Conservation (phyloP, 2,797 vertebrate species). For the Fistularia commersonii region DNA sequence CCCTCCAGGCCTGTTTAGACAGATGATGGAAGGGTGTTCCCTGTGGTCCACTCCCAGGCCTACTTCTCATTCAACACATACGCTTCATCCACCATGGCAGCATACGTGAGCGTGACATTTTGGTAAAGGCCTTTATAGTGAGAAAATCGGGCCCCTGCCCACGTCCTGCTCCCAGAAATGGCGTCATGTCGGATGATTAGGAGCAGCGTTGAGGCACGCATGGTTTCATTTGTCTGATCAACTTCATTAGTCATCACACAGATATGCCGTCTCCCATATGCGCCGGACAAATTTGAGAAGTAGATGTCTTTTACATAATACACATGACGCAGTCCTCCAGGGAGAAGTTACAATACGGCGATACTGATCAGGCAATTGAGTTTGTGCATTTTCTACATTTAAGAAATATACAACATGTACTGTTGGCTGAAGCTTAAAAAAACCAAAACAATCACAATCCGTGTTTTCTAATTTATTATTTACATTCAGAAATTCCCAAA, state of each 20-base stretch:
- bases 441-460: too few relatives aligned
- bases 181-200: constrained; percentile 32
- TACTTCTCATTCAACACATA: constrained; percentile 65
- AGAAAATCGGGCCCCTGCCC: constrained; percentile 45
- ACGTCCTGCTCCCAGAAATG: constrained; percentile 23
- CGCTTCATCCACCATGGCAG: constrained; percentile 48
- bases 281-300: constrained; percentile 7
- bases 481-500: too few relatives aligned
- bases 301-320: not conserved
- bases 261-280: constrained; percentile 7
- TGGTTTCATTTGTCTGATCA: constrained; percentile 32
- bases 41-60: constrained; percentile 60
- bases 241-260: constrained; percentile 13
- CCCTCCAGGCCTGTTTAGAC: constrained; percentile 67
- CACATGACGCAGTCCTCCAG: not conserved
- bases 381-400: too few relatives aligned
- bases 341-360: not conserved
- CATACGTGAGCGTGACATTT: constrained; percentile 64
- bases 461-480: too few relatives aligned
- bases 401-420: too few relatives aligned
- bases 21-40: constrained; percentile 74
- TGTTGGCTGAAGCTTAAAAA: too few relatives aligned
- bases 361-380: too few relatives aligned
- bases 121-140: constrained; percentile 53
- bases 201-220: constrained; percentile 25